Percentiles rank a stretch among this genome's conserved stretches.
phyloP scores from a whole-genome alignment of 2,113 vertebrate genomes.

The Phalacrocorax carbo region DNA sequence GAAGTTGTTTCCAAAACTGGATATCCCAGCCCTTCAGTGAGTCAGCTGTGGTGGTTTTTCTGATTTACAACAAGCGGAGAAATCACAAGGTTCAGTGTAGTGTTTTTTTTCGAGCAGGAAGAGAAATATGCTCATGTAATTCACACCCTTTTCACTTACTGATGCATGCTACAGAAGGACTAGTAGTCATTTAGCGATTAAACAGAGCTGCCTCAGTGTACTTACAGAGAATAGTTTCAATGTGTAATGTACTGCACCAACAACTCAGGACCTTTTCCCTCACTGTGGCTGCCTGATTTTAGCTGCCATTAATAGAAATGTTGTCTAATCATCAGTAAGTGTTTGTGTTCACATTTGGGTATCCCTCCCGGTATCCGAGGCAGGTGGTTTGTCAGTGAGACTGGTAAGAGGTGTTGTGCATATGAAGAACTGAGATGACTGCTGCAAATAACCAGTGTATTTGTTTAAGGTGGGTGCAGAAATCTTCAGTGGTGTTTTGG shows the following conservation, averaged over 20 bases:
- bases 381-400: neutral
- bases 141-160: neutral
- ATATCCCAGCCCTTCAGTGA: neutral
- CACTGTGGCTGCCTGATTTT: neutral
- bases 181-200: neutral
- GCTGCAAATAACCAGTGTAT: neutral
- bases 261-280: neutral
- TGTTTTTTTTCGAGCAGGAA: neutral
- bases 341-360: neutral
- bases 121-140: neutral
- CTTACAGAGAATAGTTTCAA: neutral
- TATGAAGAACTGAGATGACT: neutral
- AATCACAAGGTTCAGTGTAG: neutral
- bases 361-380: rapidly evolving
- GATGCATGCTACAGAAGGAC: neutral
- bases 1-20: neutral
- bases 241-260: neutral
- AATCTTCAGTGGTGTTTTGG: neutral
- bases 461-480: neutral
- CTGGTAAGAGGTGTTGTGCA: neutral
- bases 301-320: neutral
- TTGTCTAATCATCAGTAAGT: neutral
- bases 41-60: neutral
- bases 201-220: neutral
- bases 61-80: neutral